Conservation (phyloP, 1,140 invertebrate species). For the Kradibia gibbosae region DNA sequence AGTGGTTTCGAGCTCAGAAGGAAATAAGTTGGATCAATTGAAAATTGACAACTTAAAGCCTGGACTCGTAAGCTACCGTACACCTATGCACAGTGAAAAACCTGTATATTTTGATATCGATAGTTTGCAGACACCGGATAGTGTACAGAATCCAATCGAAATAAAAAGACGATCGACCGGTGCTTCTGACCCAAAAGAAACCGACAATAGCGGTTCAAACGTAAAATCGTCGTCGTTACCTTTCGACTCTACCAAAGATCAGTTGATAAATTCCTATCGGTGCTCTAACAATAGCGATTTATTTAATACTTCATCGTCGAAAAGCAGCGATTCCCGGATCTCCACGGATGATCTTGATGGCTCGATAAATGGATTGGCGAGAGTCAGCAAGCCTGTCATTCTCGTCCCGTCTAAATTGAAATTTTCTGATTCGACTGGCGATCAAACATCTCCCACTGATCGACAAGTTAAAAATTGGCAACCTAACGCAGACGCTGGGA, state of each 20-base stretch:
- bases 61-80: neutral
- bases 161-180: constrained; percentile 25
- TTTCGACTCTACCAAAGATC: constrained; percentile 1
- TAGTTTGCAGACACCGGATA: constrained; percentile 32
- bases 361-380: neutral
- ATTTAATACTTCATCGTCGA: constrained; percentile 38
- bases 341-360: neutral
- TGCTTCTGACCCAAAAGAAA: constrained; percentile 9
- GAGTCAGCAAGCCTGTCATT: constrained; percentile 2
- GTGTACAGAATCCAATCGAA: neutral
- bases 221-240: neutral
- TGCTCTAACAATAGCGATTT: constrained; percentile 38
- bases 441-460: neutral
- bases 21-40: neutral
- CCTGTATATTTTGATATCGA: constrained; percentile 56
- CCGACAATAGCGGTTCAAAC: neutral
- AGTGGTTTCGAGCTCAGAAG: constrained; percentile 13
- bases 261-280: constrained; percentile 6
- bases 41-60: neutral
- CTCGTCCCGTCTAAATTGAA: constrained; percentile 48
- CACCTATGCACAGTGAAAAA: constrained; percentile 26
- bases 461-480: neutral
- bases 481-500: too few species aligned
- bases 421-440: constrained; percentile 15
- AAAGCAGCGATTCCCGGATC: neutral